phyloP scores from a whole-genome alignment of 2,797 vertebrate genomes.

The Enteromius mattozi region DNA sequence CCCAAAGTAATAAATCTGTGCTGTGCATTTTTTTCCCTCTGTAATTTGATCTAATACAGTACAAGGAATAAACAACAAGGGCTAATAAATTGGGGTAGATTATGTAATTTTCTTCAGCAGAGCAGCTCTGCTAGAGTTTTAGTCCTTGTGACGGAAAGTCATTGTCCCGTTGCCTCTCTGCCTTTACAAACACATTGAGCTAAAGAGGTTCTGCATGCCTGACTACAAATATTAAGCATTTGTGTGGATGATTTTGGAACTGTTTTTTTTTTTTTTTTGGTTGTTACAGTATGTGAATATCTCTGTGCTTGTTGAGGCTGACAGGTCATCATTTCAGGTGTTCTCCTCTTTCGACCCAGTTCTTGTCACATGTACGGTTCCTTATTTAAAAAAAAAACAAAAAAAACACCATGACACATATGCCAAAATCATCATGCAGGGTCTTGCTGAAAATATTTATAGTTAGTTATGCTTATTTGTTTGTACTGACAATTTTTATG shows the following conservation, averaged over 20 bases:
- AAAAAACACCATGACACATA: neutral
- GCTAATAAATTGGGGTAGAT: slow-evolving; percentile 14
- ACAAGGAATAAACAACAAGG: neutral
- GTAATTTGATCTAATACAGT: neutral
- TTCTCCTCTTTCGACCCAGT: slow-evolving; percentile 37
- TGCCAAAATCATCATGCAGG: neutral
- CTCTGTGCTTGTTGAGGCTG: slow-evolving; percentile 11
- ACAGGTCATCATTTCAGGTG: slow-evolving; percentile 39
- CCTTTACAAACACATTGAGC: slow-evolving; percentile 1
- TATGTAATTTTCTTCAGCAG: neutral
- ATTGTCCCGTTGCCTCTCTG: neutral
- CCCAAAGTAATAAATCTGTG: neutral
- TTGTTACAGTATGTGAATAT: slow-evolving; percentile 1
- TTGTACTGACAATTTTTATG: neutral
- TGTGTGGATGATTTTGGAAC: slow-evolving; percentile 35
- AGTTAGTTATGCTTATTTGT: neutral
- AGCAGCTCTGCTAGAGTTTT: neutral
- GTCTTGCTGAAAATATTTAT: slow-evolving; percentile 21
- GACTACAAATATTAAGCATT: slow-evolving; percentile 30
- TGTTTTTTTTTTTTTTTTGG: neutral
- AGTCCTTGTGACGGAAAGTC: neutral
- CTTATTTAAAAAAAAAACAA: slow-evolving; percentile 5
- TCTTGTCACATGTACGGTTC: slow-evolving; percentile 35
- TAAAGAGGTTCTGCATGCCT: slow-evolving; percentile 11
- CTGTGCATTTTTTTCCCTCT: neutral